Evolutionary conservation across 2,113 vertebrate species (phyloP), one percentile per base, ranked within the genome.

Genomic region (Oncorhynchus masou): DNA sequence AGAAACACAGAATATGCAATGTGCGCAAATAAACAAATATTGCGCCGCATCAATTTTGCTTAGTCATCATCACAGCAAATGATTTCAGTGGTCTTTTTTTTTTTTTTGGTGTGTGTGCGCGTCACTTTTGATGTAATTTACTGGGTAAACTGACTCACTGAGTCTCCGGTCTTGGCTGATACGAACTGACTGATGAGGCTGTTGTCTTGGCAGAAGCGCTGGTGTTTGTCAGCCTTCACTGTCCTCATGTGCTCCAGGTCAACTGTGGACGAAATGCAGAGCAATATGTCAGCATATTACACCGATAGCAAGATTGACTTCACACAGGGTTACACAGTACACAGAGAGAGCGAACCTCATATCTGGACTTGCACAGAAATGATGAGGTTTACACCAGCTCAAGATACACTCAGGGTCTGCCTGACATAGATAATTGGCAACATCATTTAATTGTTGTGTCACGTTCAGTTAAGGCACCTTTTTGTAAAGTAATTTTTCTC

Each of bases 201-300:
- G 73, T 99, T 99, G 90, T 99, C 97, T 87, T 98, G 97, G 92
- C 98, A 99, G 91, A 96, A 96, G 29, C 95, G 94, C 84, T 96
- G 95, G 87, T 99, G 98, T 88, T 96, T 98, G 89, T 99, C 97
- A 81, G 91, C 85, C 88, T 99, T 99, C 86, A 99, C 97, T 68
- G 95, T 96, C 87, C 97, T 94, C 94, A 98, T 96, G 80, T 99
- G 97, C 89, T 99, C 98, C 94, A 99, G 91, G 92, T 99, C 97
- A 91, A 98, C 98, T 99, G 90, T 70, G 81, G 79, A 91, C 31
- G 71, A 83, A 89, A 91, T 75, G 82, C 85, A 92, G 77, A 1
- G 83, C 54, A 71, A 81, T 81, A 79, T 70, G 78, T 90, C 75
- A 90, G 60, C 85, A 80, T 67, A 81, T 2, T 77, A 68, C 27